These are phyloP conservation scores for Hephaestus fuliginosus DNA, from an alignment of 2,797 vertebrate genomes.

Conservation along the genomic window DNA sequence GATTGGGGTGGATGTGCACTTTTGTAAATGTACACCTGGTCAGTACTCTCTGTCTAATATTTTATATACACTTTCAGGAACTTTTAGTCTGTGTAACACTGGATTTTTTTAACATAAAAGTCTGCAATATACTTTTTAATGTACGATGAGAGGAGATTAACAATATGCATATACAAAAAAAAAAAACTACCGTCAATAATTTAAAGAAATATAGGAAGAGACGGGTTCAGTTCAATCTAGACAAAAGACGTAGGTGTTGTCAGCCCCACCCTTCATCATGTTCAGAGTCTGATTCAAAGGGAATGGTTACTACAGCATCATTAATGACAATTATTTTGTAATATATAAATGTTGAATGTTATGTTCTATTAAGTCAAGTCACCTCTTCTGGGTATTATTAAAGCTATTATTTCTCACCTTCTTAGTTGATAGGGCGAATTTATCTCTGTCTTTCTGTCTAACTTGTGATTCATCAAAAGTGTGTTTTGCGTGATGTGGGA, in stretches of 20 bases:
- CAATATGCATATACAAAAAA: too few species aligned
- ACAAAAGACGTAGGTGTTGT: neutral
- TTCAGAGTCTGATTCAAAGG: neutral
- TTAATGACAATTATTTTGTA: neutral
- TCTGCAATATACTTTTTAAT: neutral
- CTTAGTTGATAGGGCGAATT: too few species aligned
- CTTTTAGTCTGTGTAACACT: neutral
- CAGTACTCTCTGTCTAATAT: conserved; percentile 13
- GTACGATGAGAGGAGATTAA: neutral
- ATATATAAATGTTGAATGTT: neutral
- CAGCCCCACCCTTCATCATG: neutral
- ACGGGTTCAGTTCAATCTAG: neutral
- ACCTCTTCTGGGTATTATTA: neutral
- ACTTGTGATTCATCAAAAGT: too few species aligned
- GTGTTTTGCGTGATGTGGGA: neutral
- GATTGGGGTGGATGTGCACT: neutral
- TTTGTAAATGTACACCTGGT: conserved; percentile 34
- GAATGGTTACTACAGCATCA: neutral
- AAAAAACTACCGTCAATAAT: too few species aligned
- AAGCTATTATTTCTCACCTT: neutral
- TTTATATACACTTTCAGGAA: neutral
- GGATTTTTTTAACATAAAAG: neutral
- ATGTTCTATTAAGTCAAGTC: too few species aligned
- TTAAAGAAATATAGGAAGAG: neutral
- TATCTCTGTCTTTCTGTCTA: neutral